A percentile compares a stretch with the other conserved stretches of the same genome.
phyloP scores from a whole-genome alignment of 2,888 invertebrate species.

The Synergus umbraculus region DNA sequence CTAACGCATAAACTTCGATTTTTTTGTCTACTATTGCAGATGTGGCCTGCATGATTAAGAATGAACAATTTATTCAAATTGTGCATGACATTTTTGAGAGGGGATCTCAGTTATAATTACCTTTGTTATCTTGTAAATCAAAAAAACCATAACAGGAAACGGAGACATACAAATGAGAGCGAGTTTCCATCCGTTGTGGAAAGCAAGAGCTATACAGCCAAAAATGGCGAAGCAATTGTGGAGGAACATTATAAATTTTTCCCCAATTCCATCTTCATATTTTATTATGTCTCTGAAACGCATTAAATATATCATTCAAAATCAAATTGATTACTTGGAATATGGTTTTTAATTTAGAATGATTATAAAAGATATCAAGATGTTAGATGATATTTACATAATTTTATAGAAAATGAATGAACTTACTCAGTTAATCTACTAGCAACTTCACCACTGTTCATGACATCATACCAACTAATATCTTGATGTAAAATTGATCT shows the following conservation, averaged over 20 bases:
- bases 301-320: not conserved
- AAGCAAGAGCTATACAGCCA: constrained; percentile 84
- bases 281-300: constrained; percentile 83
- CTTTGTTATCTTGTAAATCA: constrained; percentile 79
- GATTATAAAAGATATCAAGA: too few species aligned
- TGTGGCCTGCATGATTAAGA: constrained; percentile 67
- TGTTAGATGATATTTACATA: not conserved
- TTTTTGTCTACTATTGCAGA: constrained; percentile 83
- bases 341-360: too few species aligned
- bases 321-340: not conserved
- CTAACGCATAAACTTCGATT: constrained; percentile 85
- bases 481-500: constrained; percentile 86
- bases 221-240: constrained; percentile 85
- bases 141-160: constrained; percentile 83
- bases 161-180: constrained; percentile 86
- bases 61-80: not conserved
- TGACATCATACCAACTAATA: constrained; percentile 85
- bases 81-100: not conserved
- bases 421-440: constrained; percentile 87
- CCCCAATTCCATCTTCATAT: constrained; percentile 90
- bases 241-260: constrained; percentile 87
- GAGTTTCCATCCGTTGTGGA: constrained; percentile 89
- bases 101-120: constrained; percentile 81
- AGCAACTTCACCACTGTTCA: constrained; percentile 86
- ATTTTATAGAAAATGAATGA: constrained; percentile 41